A percentile compares a stretch with the other conserved stretches of the same genome.
Evolutionary conservation across 2,888 invertebrate genomes (phyloP).

Genomic region (Caenorhabditis japonica): DNA sequence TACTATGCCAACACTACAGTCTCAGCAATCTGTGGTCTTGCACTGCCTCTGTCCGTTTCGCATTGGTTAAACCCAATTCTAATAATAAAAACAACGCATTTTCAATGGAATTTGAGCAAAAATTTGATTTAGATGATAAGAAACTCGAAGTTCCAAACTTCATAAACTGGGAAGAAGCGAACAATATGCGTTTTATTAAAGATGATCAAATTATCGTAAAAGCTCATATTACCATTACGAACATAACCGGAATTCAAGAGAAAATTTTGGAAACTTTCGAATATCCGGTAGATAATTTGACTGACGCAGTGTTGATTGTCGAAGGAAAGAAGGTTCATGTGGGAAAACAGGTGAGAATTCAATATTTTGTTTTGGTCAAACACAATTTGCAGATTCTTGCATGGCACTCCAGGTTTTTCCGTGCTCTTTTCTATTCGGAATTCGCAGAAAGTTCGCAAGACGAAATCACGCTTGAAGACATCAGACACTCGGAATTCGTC

Average conservation of each 20-base stretch:
- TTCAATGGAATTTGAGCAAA: not conserved
- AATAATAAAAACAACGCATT: not conserved
- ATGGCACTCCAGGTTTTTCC: not conserved
- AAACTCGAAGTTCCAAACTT: not conserved
- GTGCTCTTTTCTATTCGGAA: not conserved
- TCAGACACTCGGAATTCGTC: too few relatives aligned
- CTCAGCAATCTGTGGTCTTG: not conserved
- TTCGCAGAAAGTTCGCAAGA: too few relatives aligned
- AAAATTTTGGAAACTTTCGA: not conserved
- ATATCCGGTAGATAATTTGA: not conserved
- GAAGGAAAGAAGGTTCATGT: not conserved
- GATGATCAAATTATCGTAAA: constrained; percentile 67
- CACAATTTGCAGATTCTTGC: not conserved
- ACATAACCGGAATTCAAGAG: constrained; percentile 58
- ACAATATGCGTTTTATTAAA: not conserved
- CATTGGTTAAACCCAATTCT: not conserved
- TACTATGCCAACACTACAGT: not conserved
- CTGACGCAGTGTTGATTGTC: not conserved
- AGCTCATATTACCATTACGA: constrained; percentile 68
- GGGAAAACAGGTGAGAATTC: not conserved
- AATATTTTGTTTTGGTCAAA: too few relatives aligned
- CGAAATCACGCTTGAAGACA: too few relatives aligned
- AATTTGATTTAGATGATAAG: not conserved
- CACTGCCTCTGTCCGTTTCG: not conserved
- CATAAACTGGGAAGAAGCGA: constrained; percentile 3